Evolutionary conservation across 2,113 vertebrate genomes (phyloP), one percentile per base, ranked within the genome.

Genomic region (Hemichromis elongatus): DNA sequence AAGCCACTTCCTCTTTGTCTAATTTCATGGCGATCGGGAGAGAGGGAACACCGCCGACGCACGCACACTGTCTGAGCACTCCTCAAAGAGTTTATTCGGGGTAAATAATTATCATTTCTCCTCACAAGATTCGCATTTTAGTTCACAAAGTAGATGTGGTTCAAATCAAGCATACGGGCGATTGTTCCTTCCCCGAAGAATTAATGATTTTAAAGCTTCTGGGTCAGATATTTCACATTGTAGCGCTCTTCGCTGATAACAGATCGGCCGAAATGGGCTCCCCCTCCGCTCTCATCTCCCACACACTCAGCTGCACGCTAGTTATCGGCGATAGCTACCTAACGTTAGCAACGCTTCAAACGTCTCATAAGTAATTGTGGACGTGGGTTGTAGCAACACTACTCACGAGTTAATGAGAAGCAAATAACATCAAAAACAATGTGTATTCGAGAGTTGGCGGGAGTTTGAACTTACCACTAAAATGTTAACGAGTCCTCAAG

Each of bases 11-110:
- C 95, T 96, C 95, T 95, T 93, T 95, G 94, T 94, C 93, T 93
- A 85, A 94, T 95, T 96, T 95, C 95, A 95, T 96, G 95, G 95
- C 95, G 95, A 95, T 95, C 92, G 92, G 94, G 95, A 95, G 95
- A 94, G 94, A 94, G 93, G 94, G 94, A 95, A 93, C 92, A 90
- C 81, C 88, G 70, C 93, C 90, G 94, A 93, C 93, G 88, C 93
- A 94, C 92, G 91, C 94, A 93, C 92, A 93, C 94, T 91, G 90
- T 92, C 89, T 94, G 93, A 54, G 88, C 90, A 92, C 94, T 93
- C 91, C 70, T 88, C 35, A 91, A 91, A 95, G 93, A 94, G 91
- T 93, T 94, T 88, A 89, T 81, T 91, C 77, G 81, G 93, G 94
- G 94, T 95, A 95, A 96, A 94, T 92, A 93, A 92, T 80, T 47